These are phyloP conservation scores for Amphimedon queenslandica DNA, from an alignment of 37 sponge, comb jelly and placozoan genomes.

Conservation along the genomic window DNA sequence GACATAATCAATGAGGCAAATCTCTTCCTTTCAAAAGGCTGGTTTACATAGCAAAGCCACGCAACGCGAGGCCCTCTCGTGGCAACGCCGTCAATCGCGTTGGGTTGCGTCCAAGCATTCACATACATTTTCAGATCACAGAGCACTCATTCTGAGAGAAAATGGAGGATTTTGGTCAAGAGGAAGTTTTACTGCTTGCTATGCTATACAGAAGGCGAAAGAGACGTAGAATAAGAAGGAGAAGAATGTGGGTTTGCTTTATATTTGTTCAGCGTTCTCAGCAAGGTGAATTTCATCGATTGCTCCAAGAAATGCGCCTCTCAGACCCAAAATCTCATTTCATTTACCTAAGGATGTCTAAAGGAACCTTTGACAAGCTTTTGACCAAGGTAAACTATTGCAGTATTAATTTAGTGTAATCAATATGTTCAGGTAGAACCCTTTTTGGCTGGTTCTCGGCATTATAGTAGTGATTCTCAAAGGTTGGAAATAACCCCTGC, in stretches of 20 bases:
- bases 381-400: slow-evolving; percentile 11
- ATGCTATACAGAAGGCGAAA: not conserved
- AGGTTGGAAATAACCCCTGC: not conserved
- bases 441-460: not conserved
- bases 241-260: slow-evolving; percentile 26
- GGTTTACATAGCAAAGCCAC: not conserved
- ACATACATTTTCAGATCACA: no score
- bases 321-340: slow-evolving; percentile 14
- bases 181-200: not conserved
- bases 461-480: not conserved
- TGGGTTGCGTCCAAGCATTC: not conserved
- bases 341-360: slow-evolving; percentile 32
- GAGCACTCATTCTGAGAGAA: no score
- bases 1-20: not conserved
- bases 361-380: slow-evolving; percentile 26
- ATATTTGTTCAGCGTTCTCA: slow-evolving; percentile 12
- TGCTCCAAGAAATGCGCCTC: slow-evolving; percentile 30
- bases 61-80: no score
- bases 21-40: not conserved
- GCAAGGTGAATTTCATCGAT: slow-evolving; percentile 33
- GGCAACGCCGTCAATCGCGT: not conserved
- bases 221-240: not conserved
- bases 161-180: no score
- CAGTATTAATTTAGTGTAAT: not conserved
- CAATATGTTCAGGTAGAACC: not conserved